Percentiles rank a stretch among this genome's conserved stretches.
Evolutionary conservation across 1,140 invertebrate genomes (phyloP).

Genomic region (Seison nebaliae): DNA sequence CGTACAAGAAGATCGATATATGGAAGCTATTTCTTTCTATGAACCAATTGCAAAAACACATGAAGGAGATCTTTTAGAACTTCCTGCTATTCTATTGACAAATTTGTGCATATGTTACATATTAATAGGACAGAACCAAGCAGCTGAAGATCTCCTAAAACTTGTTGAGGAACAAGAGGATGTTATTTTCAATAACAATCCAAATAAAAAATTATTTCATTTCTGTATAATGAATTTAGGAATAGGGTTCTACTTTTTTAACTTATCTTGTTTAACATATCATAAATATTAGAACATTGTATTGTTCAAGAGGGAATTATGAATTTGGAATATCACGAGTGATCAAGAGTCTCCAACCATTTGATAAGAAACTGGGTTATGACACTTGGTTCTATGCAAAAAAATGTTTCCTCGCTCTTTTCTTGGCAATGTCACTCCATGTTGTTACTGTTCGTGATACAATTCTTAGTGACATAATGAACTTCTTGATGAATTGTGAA

Average conservation of each 20-base stretch:
- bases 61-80: constrained; percentile 57
- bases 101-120: constrained; percentile 96
- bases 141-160: constrained; percentile 90
- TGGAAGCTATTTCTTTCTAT: constrained; percentile 87
- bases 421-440: constrained; percentile 70
- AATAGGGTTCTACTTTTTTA: constrained; percentile 41
- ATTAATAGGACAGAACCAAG: constrained; percentile 92
- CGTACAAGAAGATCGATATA: constrained; percentile 96
- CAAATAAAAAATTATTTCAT: constrained; percentile 78
- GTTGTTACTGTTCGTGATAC: constrained; percentile 60
- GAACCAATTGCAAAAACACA: constrained; percentile 89
- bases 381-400: constrained; percentile 95
- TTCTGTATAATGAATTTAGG: constrained; percentile 94
- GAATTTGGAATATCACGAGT: constrained; percentile 94
- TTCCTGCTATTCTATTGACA: constrained; percentile 80
- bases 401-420: constrained; percentile 62
- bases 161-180: constrained; percentile 96
- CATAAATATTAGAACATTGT: constrained; percentile 42
- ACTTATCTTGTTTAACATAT: not conserved
- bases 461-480: constrained; percentile 59
- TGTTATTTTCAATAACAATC: constrained; percentile 54
- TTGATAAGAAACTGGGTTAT: constrained; percentile 70
- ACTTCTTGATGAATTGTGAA: constrained; percentile 68
- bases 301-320: constrained; percentile 93
- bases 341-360: constrained; percentile 78